These are phyloP conservation scores for Eilema depressum DNA, from an alignment of 2,888 invertebrate species.

Conservation along the genomic window DNA sequence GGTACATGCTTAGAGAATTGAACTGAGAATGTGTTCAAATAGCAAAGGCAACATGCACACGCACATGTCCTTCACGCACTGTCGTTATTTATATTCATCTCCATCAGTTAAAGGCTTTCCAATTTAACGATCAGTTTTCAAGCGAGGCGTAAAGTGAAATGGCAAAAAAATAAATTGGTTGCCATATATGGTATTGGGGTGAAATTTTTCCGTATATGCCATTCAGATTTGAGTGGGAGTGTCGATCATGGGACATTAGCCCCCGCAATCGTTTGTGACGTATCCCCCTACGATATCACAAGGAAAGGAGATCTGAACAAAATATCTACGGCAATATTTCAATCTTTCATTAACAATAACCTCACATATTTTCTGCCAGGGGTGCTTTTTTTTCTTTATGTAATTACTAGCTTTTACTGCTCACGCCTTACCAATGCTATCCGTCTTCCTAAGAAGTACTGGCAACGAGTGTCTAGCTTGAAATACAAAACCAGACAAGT, in stretches of 20 bases:
- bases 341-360: constrained; percentile 15
- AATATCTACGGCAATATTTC: constrained; percentile 29
- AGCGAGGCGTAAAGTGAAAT: constrained; percentile 30
- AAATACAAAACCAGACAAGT: not conserved
- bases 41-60: not conserved
- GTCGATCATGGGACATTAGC: constrained; percentile 48
- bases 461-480: too few species aligned
- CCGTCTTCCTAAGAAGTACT: too few species aligned
- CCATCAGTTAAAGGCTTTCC: not conserved
- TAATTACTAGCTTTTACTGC: not conserved
- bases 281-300: constrained; percentile 21
- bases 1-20: not conserved
- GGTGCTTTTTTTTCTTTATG: too few species aligned
- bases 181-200: constrained; percentile 33
- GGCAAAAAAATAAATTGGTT: constrained; percentile 44
- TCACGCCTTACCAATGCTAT: too few species aligned
- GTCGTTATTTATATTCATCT: not conserved
- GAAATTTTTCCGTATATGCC: constrained; percentile 38
- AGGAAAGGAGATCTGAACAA: constrained; percentile 25
- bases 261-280: constrained; percentile 39
- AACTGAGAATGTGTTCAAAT: not conserved
- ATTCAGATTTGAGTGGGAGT: constrained; percentile 40
- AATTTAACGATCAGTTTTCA: constrained; percentile 12
- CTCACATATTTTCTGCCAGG: not conserved
- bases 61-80: not conserved